phyloP scores from a whole-genome alignment of 1,140 invertebrate species.

The Amphibalanus amphitrite region DNA sequence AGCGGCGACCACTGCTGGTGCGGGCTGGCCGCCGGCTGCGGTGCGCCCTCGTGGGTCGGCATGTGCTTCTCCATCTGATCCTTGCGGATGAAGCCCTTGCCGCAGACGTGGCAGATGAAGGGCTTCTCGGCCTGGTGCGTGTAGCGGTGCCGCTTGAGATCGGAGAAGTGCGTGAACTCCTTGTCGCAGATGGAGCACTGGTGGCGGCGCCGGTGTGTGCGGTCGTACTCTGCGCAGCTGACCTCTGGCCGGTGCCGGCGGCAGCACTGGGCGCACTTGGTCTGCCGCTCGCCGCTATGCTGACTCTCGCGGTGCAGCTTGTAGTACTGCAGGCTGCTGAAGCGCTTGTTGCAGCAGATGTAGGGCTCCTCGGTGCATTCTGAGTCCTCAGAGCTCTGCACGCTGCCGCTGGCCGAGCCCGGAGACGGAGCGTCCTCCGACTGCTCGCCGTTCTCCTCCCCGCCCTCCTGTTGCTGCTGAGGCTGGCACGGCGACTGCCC shows the following conservation, averaged over 20 bases:
- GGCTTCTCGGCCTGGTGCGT: constrained; percentile 59
- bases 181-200: constrained; percentile 75
- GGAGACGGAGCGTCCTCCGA: constrained; percentile 13
- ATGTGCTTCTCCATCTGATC: constrained; percentile 89
- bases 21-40: not conserved
- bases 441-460: constrained; percentile 17
- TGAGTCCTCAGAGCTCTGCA: constrained; percentile 19
- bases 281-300: constrained; percentile 67
- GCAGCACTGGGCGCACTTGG: constrained; percentile 63
- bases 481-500: not conserved
- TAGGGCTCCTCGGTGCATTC: constrained; percentile 24
- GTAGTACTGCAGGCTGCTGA: constrained; percentile 68
- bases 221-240: constrained; percentile 46
- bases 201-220: constrained; percentile 69
- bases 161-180: constrained; percentile 79
- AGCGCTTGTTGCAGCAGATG: constrained; percentile 61
- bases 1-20: not conserved
- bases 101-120: constrained; percentile 57
- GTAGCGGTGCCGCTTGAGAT: constrained; percentile 69
- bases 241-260: constrained; percentile 54
- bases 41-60: constrained; percentile 55
- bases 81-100: constrained; percentile 79
- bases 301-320: constrained; percentile 77
- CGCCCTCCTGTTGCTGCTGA: constrained; percentile 11
- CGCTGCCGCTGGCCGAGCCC: constrained; percentile 15